A percentile compares a stretch with the other conserved stretches of the same genome.
phyloP scores from a whole-genome alignment of 2,797 vertebrate species.

The Acanthurus tractus region DNA sequence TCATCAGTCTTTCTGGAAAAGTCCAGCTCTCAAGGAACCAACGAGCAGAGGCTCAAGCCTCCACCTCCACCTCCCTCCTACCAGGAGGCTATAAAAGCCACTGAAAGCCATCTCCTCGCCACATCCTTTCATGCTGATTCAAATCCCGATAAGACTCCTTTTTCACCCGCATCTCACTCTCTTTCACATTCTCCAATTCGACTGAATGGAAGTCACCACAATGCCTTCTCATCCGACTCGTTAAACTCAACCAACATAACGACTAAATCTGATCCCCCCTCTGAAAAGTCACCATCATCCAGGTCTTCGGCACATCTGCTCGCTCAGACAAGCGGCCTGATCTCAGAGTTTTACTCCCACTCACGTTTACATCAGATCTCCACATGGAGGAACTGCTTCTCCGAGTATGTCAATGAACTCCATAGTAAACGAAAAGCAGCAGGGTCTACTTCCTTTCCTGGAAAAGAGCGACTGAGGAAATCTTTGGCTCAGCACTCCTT shows the following conservation, averaged over 20 bases:
- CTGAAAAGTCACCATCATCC: slow-evolving; percentile 23
- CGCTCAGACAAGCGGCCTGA: slow-evolving; percentile 85
- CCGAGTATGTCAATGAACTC: slow-evolving; percentile 94
- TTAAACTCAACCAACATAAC: slow-evolving; percentile 28
- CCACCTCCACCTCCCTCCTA: slow-evolving; percentile 52
- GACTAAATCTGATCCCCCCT: slow-evolving; percentile 38
- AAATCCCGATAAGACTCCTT: slow-evolving; percentile 48
- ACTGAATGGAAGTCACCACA: slow-evolving; percentile 83
- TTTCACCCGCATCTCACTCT: slow-evolving; percentile 47
- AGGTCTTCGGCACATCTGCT: slow-evolving; percentile 72
- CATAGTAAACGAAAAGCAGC: slow-evolving; percentile 85
- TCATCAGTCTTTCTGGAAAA: slow-evolving; percentile 45
- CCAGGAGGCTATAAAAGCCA: slow-evolving; percentile 60
- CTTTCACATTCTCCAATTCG: slow-evolving; percentile 67
- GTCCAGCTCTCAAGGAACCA: slow-evolving; percentile 30
- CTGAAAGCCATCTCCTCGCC: slow-evolving; percentile 20
- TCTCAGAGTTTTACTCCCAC: slow-evolving; percentile 95
- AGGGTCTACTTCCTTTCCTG: slow-evolving; percentile 88
- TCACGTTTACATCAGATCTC: slow-evolving; percentile 98
- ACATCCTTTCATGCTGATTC: slow-evolving; percentile 33
- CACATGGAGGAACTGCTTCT: slow-evolving; percentile 94
- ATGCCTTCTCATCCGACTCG: slow-evolving; percentile 55
- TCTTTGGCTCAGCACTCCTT: slow-evolving; percentile 79
- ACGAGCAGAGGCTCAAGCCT: slow-evolving; percentile 52
- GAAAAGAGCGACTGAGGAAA: slow-evolving; percentile 94